Conservation (phyloP, 1,140 invertebrate genomes). For the Brachionus asplanchnoidis region DNA sequence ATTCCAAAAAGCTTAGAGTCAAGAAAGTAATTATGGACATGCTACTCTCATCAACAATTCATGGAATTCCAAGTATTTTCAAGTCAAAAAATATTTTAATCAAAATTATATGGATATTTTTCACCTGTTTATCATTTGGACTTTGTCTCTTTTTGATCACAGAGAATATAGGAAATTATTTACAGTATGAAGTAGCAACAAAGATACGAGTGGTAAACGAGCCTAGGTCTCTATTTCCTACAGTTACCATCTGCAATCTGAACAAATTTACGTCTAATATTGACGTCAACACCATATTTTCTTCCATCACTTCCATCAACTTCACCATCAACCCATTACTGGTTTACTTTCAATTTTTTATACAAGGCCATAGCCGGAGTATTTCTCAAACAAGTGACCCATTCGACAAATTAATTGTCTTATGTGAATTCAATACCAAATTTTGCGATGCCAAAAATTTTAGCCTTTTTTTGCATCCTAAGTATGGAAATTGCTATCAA, state of each 20-base stretch:
- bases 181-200: background rate
- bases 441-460: background rate
- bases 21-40: background rate
- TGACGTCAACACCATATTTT: background rate
- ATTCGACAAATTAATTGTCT: background rate
- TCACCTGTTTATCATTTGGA: background rate
- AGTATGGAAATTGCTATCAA: slow-evolving; percentile 25
- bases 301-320: background rate
- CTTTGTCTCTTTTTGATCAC: background rate
- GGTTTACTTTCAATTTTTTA: background rate
- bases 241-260: background rate
- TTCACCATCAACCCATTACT: background rate
- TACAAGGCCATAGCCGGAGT: background rate
- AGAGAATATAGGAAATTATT: background rate
- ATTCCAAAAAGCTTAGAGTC: background rate
- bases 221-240: background rate
- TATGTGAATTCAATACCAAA: background rate
- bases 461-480: background rate
- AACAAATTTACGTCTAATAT: background rate
- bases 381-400: background rate
- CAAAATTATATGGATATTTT: background rate
- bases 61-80: background rate
- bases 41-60: background rate
- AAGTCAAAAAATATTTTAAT: background rate
- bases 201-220: background rate